phyloP scores from a whole-genome alignment of 2,113 vertebrate genomes.

The Crotophaga sulcirostris region DNA sequence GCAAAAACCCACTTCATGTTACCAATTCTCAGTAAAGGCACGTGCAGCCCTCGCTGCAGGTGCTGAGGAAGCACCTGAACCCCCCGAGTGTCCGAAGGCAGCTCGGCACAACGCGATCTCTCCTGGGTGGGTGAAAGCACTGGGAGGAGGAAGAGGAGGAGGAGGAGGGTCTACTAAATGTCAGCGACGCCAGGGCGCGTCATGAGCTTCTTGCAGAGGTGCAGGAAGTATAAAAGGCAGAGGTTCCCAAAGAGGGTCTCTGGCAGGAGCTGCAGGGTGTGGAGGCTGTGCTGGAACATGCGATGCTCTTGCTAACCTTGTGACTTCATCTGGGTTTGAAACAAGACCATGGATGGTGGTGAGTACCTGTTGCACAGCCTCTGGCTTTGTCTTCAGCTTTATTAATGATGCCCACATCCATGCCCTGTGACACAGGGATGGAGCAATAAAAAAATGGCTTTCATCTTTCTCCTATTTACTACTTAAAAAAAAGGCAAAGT shows the following conservation, averaged over 20 bases:
- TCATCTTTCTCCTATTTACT: neutral
- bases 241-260: neutral
- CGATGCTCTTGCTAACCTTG: neutral
- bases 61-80: neutral
- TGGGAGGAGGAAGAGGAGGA: neutral
- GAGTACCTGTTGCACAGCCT: constrained; percentile 23
- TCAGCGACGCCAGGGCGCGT: neutral
- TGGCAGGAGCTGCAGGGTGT: neutral
- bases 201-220: neutral
- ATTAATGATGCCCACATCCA: neutral
- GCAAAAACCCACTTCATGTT: neutral
- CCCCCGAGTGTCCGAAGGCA: rapidly evolving
- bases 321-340: neutral
- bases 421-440: neutral
- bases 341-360: constrained; percentile 55
- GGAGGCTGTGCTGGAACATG: neutral
- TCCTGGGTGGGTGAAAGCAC: rapidly evolving
- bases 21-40: rapidly evolving
- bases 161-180: neutral
- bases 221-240: constrained; percentile 51
- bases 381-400: neutral
- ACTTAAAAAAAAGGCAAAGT: neutral
- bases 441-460: neutral
- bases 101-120: neutral
- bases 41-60: neutral